These are phyloP conservation scores for Agrochola circellaris DNA, from an alignment of 2,888 invertebrate species.

Conservation along the genomic window DNA sequence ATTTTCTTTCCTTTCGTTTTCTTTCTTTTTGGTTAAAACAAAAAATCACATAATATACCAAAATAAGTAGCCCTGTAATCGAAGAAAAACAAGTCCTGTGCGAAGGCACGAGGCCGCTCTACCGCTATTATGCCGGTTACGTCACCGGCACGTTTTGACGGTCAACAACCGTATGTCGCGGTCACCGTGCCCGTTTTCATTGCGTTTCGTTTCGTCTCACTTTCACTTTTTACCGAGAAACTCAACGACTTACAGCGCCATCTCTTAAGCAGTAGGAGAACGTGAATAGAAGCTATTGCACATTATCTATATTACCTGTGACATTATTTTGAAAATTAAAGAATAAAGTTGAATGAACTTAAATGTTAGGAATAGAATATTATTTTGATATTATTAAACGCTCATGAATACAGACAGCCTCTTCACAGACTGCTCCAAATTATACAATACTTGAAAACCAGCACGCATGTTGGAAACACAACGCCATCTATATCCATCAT, in stretches of 20 bases:
- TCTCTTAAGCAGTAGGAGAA: slow-evolving; percentile 54
- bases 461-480: not conserved
- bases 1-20: too few species aligned
- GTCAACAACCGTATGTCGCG: slow-evolving; percentile 87
- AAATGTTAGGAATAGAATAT: not conserved
- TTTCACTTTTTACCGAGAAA: slow-evolving; percentile 80
- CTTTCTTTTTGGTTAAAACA: not conserved
- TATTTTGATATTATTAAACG: not conserved
- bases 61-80: slow-evolving; percentile 51
- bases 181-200: slow-evolving; percentile 80
- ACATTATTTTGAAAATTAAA: not conserved
- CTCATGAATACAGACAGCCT: not conserved
- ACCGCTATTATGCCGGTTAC: slow-evolving; percentile 76
- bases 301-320: too few species aligned
- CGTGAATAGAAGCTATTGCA: not conserved
- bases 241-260: slow-evolving; percentile 48
- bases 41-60: slow-evolving; percentile 18
- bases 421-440: not conserved
- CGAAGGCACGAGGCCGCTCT: slow-evolving; percentile 56
- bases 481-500: not conserved
- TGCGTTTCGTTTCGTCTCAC: slow-evolving; percentile 72
- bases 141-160: slow-evolving; percentile 81
- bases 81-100: slow-evolving; percentile 52
- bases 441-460: not conserved
- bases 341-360: not conserved